phyloP scores from a whole-genome alignment of 1,140 invertebrate species.

The Radopholus similis region DNA sequence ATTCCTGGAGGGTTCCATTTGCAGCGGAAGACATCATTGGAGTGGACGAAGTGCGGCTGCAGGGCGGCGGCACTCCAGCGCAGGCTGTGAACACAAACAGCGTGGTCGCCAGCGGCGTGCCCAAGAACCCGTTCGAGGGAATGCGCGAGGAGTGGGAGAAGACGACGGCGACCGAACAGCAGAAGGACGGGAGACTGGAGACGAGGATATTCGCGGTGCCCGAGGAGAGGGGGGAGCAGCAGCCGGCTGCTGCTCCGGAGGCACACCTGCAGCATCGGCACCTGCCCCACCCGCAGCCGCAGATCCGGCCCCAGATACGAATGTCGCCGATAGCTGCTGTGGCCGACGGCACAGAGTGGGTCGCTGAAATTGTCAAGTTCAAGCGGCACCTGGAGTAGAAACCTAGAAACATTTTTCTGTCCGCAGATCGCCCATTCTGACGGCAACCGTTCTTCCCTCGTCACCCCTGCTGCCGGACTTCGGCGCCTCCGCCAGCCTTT shows the following conservation, averaged over 20 bases:
- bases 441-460: neutral
- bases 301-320: neutral
- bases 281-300: neutral
- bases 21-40: conserved; percentile 28
- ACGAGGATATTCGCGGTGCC: neutral
- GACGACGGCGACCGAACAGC: too few species aligned
- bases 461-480: neutral
- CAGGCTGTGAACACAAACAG: neutral
- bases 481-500: too few species aligned
- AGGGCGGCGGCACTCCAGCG: conserved; percentile 1
- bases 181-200: neutral
- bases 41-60: conserved; percentile 23
- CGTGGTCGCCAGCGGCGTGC: neutral
- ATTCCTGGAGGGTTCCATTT: neutral
- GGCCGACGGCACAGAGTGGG: too few species aligned
- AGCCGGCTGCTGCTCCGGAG: too few species aligned
- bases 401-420: too few species aligned
- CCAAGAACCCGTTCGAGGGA: neutral
- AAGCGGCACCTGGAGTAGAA: too few species aligned
- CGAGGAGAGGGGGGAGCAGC: neutral
- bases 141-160: neutral
- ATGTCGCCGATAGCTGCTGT: too few species aligned
- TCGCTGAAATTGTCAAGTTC: too few species aligned
- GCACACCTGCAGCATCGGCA: too few species aligned
- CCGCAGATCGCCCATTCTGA: neutral